These are phyloP conservation scores for Scaeva pyrastri DNA, from an alignment of 2,888 invertebrate species.

Conservation along the genomic window DNA sequence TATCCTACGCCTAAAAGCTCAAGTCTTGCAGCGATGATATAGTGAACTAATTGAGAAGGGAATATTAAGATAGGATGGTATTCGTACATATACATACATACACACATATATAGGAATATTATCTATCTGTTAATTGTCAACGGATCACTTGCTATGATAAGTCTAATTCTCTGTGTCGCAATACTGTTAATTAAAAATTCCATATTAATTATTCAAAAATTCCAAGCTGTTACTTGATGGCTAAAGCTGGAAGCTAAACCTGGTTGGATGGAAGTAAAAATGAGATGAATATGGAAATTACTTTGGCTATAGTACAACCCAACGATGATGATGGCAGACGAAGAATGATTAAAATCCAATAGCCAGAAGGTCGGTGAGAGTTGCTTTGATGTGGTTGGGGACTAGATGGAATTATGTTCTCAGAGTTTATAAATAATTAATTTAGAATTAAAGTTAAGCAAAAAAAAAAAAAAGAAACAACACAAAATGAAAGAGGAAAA, in stretches of 20 bases:
- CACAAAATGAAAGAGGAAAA: conserved; percentile 1
- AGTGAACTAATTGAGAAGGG: conserved; percentile 5
- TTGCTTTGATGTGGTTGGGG: conserved; percentile 72
- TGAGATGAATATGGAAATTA: conserved; percentile 71
- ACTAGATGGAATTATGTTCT: conserved; percentile 74
- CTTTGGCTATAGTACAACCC: conserved; percentile 36
- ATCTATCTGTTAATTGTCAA: conserved; percentile 57
- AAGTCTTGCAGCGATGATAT: conserved; percentile 4
- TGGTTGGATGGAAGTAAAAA: conserved; percentile 5
- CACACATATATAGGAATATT: no score
- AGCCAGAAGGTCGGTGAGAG: conserved; percentile 42
- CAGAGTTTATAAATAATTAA: conserved; percentile 75
- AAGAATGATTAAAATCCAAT: conserved; percentile 57
- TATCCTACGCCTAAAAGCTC: background rate
- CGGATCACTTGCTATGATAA: conserved; percentile 41
- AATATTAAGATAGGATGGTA: conserved; percentile 10
- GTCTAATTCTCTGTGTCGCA: conserved; percentile 62
- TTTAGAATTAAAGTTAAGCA: conserved; percentile 59
- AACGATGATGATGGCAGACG: conserved; percentile 24
- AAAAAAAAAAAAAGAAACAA: conserved; percentile 17
- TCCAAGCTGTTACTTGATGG: conserved; percentile 68
- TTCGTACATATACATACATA: no score
- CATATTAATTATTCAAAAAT: conserved; percentile 73
- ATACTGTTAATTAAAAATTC: conserved; percentile 75
- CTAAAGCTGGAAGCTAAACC: conserved; percentile 36